Evolutionary conservation across 2,113 vertebrate species (phyloP), one percentile per base, ranked within the genome.

Genomic region (Myrmecophaga tridactyla): DNA sequence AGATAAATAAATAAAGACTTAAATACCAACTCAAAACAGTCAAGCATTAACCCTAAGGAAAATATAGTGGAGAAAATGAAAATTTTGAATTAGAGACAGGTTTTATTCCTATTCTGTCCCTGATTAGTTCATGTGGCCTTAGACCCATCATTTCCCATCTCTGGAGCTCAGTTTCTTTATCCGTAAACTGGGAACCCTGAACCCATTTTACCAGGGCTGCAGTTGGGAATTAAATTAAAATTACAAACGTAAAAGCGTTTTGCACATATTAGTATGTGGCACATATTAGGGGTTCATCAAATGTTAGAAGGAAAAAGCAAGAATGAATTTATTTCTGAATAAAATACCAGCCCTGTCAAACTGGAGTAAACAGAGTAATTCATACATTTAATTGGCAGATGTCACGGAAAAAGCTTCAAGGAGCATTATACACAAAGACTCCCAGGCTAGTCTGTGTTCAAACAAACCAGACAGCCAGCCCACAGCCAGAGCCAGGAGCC

Each of bases 401-500:
- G 96, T 92, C 95, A 95, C 0, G 39, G 94, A 96, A 97, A 96
- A 96, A 89, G 34, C 94, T 96, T 92, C 96, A 96, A 89, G 95
- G 90, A 95, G 82, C 69, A 92, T 92, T 90, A 96, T 97, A 96
- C 95, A 92, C 94, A 95, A 96, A 97, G 96, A 94, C 85, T 96
- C 56, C 65, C 88, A 96, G 96, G 95, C 94, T 90, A 94, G 92
- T 92, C 89, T 95, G 92, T 97, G 82, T 96, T 96, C 94, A 96
- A 63, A 96, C 97, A 94, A 97, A 95, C 81, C 96, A 97, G 95
- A 94, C 96, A 96, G 97, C 63, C 97, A 97, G 94, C 92, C 94
- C 96, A 88, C 95, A 92, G 92, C 60, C 63, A n/a, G 88, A 96
- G 48, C 87, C 92, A 89, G 90, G 62, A 97, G 92, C 94, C 96